Percentiles rank a stretch among this genome's conserved stretches.
Evolutionary conservation across 2,113 vertebrate genomes (phyloP).

Genomic region (Corythaixoides concolor): DNA sequence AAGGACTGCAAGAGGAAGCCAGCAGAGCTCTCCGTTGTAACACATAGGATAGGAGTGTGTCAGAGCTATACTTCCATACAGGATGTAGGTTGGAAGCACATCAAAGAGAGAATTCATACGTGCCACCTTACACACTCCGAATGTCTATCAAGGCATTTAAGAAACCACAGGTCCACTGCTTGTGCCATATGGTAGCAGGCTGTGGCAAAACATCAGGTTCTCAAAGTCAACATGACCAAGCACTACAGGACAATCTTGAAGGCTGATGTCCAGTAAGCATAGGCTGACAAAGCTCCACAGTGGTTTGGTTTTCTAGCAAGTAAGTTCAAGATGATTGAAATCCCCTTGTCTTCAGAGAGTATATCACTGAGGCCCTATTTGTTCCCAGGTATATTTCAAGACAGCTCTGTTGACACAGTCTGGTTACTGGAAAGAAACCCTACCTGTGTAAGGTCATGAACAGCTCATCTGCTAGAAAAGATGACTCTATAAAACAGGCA

Average conservation of each 20-base stretch:
- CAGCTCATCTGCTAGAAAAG: neutral
- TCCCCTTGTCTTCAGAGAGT: neutral
- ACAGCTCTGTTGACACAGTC: neutral
- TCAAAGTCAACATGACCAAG: neutral
- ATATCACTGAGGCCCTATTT: neutral
- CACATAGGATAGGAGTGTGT: neutral
- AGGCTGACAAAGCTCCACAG: neutral
- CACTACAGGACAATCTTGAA: neutral
- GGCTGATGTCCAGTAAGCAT: neutral
- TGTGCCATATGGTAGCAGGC: neutral
- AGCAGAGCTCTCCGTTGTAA: neutral
- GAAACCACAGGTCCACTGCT: neutral
- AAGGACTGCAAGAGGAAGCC: neutral
- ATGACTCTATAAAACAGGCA: neutral
- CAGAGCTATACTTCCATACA: neutral
- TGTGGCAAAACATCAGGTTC: neutral
- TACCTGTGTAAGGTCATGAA: neutral
- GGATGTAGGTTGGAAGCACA: slow-evolving; percentile 6
- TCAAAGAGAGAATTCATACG: neutral
- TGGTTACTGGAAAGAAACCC: neutral
- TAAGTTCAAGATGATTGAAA: neutral
- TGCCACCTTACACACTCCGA: neutral
- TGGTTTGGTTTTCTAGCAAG: neutral
- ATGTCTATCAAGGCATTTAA: neutral
- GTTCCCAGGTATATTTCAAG: neutral